These are phyloP conservation scores for Pteropus alecto DNA, from an alignment of 2,113 vertebrate species.

Conservation along the genomic window DNA sequence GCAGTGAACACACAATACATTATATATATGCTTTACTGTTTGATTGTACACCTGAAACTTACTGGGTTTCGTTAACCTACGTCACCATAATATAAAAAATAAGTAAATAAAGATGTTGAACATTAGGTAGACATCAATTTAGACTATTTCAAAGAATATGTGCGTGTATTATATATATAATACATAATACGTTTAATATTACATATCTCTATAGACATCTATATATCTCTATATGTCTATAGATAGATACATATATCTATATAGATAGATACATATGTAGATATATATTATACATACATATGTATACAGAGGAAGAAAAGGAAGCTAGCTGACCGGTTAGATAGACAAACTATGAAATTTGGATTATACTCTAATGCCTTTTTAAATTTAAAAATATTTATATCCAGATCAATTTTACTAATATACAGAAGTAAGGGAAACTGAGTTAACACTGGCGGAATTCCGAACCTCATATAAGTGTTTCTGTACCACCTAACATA, in stretches of 20 bases:
- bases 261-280: too few relatives aligned
- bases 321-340: not conserved
- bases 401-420: not conserved
- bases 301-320: not conserved
- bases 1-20: too few relatives aligned
- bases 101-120: too few relatives aligned
- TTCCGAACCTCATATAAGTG: not conserved
- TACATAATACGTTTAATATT: too few relatives aligned
- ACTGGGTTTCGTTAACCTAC: too few relatives aligned
- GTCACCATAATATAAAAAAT: too few relatives aligned
- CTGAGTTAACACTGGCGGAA: not conserved
- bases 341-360: not conserved
- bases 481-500: not conserved
- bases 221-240: too few relatives aligned
- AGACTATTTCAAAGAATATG: not conserved
- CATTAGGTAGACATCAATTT: not conserved
- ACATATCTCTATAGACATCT: too few relatives aligned
- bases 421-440: not conserved
- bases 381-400: not conserved
- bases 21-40: too few relatives aligned
- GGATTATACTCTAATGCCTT: not conserved
- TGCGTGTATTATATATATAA: not conserved
- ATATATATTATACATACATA: not conserved
- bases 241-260: too few relatives aligned
- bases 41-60: too few relatives aligned